A percentile compares a stretch with the other conserved stretches of the same genome.
These are phyloP conservation scores for Opisthocomus hoazin DNA, from an alignment of 2,113 vertebrate genomes.

Conservation along the genomic window DNA sequence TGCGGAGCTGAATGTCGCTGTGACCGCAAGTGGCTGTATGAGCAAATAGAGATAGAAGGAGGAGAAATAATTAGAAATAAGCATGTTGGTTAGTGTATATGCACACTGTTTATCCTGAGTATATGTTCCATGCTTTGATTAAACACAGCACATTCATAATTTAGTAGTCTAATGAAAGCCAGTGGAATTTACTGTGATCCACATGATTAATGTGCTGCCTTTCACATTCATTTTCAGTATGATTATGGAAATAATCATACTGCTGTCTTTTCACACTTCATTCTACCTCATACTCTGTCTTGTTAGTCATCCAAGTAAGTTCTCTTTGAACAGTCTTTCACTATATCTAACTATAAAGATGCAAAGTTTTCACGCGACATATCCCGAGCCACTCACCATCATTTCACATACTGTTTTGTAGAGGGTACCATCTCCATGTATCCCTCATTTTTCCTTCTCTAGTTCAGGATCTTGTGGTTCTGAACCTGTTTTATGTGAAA, in stretches of 20 bases:
- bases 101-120: background rate
- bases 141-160: background rate
- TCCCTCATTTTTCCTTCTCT: background rate
- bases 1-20: conserved; percentile 94
- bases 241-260: background rate
- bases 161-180: background rate
- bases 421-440: background rate
- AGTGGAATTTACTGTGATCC: background rate
- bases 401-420: background rate
- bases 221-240: background rate
- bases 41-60: conserved; percentile 96
- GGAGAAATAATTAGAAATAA: conserved; percentile 94
- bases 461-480: background rate
- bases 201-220: background rate
- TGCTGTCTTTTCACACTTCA: background rate
- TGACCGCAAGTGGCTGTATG: conserved; percentile 96
- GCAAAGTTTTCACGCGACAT: background rate
- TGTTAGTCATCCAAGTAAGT: background rate
- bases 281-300: background rate
- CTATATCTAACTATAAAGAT: background rate
- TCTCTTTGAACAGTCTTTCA: background rate
- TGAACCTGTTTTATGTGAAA: background rate
- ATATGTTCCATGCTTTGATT: background rate
- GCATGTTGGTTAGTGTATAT: conserved; percentile 69
- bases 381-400: background rate